A percentile compares a stretch with the other conserved stretches of the same genome.
These are phyloP conservation scores for Silurus asotus DNA, from an alignment of 2,113 vertebrate genomes.

Conservation along the genomic window DNA sequence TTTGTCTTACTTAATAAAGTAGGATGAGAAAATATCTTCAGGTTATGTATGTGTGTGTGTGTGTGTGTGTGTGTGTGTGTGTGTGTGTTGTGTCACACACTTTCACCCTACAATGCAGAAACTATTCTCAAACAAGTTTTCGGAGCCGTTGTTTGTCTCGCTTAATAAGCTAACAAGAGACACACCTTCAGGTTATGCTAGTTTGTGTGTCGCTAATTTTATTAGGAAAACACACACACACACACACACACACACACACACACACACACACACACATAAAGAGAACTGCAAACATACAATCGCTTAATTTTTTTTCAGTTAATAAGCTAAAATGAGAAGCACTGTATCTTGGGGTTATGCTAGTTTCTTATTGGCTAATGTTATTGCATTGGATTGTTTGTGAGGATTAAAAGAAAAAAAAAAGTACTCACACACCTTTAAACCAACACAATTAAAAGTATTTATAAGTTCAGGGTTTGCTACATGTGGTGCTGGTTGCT, in stretches of 20 bases:
- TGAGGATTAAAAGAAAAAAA: background rate
- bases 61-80: too few species aligned
- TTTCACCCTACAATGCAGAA: background rate
- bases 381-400: constrained; percentile 15
- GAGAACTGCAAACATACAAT: background rate
- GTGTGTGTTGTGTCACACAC: background rate
- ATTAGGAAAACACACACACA: background rate
- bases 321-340: background rate
- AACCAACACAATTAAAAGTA: background rate
- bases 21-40: constrained; percentile 31
- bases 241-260: background rate
- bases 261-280: background rate
- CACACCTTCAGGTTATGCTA: constrained; percentile 28
- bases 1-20: constrained; percentile 21
- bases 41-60: background rate
- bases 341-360: background rate
- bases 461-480: background rate
- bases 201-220: background rate
- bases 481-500: background rate
- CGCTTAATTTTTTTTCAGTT: background rate
- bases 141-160: background rate
- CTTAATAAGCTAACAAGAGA: constrained; percentile 19
- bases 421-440: background rate
- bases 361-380: constrained; percentile 14
- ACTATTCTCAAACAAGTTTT: too few species aligned